Percentiles rank a stretch among this genome's conserved stretches.
Evolutionary conservation across 2,888 invertebrate species (phyloP).

Genomic region (Drosophila peninsularis): DNA sequence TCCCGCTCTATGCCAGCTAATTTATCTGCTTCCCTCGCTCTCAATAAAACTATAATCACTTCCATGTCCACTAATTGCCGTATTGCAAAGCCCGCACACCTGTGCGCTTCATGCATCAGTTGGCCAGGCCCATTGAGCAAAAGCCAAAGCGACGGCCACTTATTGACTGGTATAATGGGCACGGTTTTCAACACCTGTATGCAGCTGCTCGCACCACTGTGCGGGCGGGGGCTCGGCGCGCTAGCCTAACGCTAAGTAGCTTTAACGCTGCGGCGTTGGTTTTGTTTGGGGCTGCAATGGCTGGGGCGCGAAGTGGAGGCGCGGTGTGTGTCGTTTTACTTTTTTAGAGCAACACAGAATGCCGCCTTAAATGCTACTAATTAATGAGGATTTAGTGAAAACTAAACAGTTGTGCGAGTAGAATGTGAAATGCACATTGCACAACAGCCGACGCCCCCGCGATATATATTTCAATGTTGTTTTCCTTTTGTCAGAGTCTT

Average conservation of each 20-base stretch:
- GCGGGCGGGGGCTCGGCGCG: slow-evolving; percentile 26
- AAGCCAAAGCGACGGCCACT: slow-evolving; percentile 33
- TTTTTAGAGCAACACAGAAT: slow-evolving; percentile 52
- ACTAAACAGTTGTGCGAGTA: slow-evolving; percentile 64
- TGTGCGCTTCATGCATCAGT: slow-evolving; percentile 68
- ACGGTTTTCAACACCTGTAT: slow-evolving; percentile 68
- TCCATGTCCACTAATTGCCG: slow-evolving; percentile 38
- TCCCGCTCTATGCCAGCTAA: slow-evolving; percentile 29
- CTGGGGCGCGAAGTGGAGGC: slow-evolving; percentile 23
- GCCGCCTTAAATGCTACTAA: slow-evolving; percentile 80
- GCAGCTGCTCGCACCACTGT: slow-evolving; percentile 68
- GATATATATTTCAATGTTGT: slow-evolving; percentile 38
- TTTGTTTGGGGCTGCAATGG: slow-evolving; percentile 30
- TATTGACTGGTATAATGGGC: slow-evolving; percentile 63
- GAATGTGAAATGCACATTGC: slow-evolving; percentile 68
- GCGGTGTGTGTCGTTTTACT: slow-evolving; percentile 6
- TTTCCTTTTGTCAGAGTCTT: slow-evolving; percentile 17
- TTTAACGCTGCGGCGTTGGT: slow-evolving; percentile 65
- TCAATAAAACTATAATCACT: slow-evolving; percentile 36
- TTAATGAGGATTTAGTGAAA: slow-evolving; percentile 81
- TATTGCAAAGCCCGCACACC: slow-evolving; percentile 58
- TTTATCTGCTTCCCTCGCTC: slow-evolving; percentile 48
- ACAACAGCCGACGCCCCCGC: slow-evolving; percentile 44
- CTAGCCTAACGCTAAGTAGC: slow-evolving; percentile 72
- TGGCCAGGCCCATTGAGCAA: slow-evolving; percentile 35